These are phyloP conservation scores for Sapajus apella DNA, from an alignment of 2,113 vertebrate species.

Conservation along the genomic window DNA sequence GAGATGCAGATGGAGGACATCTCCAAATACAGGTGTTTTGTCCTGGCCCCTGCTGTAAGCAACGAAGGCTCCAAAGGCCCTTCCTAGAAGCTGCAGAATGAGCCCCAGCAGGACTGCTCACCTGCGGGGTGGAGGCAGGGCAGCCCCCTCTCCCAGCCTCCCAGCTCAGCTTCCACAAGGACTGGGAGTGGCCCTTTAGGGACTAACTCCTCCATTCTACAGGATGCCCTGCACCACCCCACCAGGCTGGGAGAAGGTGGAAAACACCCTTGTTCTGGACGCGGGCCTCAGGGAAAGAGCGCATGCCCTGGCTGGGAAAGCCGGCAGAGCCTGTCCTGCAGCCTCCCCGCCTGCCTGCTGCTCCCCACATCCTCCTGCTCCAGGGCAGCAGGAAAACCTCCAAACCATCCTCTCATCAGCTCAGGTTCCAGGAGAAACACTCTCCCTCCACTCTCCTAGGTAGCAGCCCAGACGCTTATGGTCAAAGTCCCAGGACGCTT, in stretches of 20 bases:
- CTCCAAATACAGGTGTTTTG: neutral
- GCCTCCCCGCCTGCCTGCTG: no score
- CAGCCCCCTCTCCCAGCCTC: neutral
- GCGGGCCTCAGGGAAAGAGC: neutral
- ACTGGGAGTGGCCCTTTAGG: accelerated
- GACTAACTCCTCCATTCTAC: neutral
- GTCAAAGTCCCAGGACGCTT: neutral
- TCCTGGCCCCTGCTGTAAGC: neutral
- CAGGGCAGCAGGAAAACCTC: neutral
- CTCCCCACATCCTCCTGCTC: neutral
- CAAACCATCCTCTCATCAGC: no score
- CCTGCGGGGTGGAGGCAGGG: accelerated
- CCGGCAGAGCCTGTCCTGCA: neutral
- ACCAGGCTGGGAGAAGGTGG: no score
- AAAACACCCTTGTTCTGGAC: no score
- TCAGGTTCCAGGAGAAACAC: neutral
- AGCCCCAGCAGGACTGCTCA: accelerated
- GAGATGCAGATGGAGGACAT: no score
- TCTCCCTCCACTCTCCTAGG: accelerated
- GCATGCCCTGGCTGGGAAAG: no score
- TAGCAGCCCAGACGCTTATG: neutral
- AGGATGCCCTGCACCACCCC: neutral
- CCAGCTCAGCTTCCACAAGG: no score
- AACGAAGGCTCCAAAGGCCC: no score
- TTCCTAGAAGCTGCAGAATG: neutral